Conservation (phyloP, 2,113 vertebrate species). For the Empidonax alnorum region DNA sequence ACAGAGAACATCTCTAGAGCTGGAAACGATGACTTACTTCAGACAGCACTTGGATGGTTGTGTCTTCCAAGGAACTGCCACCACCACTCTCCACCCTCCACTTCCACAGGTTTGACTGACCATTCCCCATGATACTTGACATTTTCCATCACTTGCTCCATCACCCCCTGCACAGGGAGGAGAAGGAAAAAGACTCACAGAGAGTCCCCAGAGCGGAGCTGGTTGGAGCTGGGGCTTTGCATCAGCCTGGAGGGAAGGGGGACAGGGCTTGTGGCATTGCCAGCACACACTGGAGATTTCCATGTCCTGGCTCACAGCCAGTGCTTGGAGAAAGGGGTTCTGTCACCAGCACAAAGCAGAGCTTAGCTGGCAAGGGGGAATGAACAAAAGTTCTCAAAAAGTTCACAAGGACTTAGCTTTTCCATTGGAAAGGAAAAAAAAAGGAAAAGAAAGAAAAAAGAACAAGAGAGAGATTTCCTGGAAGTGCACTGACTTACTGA, state of each 20-base stretch:
- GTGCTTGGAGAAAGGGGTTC: neutral
- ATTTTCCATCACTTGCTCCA: neutral
- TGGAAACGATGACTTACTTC: neutral
- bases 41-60: rapidly evolving
- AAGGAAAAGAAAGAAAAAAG: neutral
- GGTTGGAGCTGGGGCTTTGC: neutral
- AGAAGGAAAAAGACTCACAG: neutral
- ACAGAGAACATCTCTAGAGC: neutral
- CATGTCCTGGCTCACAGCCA: neutral
- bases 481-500: neutral
- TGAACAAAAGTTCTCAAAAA: neutral
- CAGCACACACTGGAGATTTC: neutral
- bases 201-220: neutral
- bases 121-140: neutral
- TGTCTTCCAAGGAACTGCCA: neutral
- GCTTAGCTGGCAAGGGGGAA: neutral
- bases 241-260: neutral
- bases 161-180: neutral
- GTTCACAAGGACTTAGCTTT: neutral
- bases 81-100: neutral
- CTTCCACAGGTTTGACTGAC: neutral
- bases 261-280: neutral
- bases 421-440: neutral
- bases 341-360: slow-evolving; percentile 20
- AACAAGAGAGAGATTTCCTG: neutral